phyloP scores from a whole-genome alignment of 2,888 invertebrate genomes.

The Antitype chi region DNA sequence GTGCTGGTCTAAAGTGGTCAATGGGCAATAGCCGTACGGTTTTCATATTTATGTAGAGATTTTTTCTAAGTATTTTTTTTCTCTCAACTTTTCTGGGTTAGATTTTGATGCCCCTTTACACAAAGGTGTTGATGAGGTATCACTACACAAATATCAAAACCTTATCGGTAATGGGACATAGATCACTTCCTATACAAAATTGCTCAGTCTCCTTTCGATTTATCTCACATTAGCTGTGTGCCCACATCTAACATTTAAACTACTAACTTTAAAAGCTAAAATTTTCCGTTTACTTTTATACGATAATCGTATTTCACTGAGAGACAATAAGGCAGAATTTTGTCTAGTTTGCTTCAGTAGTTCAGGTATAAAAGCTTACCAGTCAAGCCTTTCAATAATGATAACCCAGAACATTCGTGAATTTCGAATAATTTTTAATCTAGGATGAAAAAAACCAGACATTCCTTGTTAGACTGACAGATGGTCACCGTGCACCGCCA shows the following conservation, averaged over 20 bases:
- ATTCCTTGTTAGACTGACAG: not conserved
- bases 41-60: no score
- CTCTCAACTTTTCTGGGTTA: no score
- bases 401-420: not conserved
- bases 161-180: no score
- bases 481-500: slow-evolving; percentile 45
- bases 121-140: no score
- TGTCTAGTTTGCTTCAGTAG: not conserved
- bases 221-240: not conserved
- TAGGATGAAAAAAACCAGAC: not conserved
- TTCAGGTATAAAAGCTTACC: not conserved
- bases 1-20: no score
- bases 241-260: not conserved
- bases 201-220: no score
- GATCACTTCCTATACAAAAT: no score
- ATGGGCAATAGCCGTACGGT: no score
- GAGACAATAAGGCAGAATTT: not conserved
- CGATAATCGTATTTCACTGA: not conserved
- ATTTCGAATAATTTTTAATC: not conserved
- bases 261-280: not conserved
- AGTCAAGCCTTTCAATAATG: not conserved
- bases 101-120: no score
- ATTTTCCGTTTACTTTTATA: not conserved
- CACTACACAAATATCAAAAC: no score
- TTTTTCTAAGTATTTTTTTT: no score